phyloP scores from a whole-genome alignment of 1,140 invertebrate genomes.

The Chlorops oryzae region DNA sequence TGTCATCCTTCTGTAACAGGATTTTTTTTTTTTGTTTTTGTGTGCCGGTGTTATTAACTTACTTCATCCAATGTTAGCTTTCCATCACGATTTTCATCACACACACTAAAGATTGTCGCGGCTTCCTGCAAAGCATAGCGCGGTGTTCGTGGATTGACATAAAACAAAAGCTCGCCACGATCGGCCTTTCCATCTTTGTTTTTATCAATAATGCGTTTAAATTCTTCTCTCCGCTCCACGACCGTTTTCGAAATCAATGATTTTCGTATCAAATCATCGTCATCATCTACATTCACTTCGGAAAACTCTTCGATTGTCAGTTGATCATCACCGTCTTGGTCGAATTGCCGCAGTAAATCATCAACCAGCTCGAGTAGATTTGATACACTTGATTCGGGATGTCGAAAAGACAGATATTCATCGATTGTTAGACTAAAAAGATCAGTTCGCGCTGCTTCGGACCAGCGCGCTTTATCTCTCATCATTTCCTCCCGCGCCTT shows the following conservation, averaged over 20 bases:
- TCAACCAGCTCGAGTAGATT: conserved; percentile 68
- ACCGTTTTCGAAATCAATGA: conserved; percentile 51
- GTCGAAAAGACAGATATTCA: conserved; percentile 74
- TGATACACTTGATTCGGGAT: conserved; percentile 73
- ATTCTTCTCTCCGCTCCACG: conserved; percentile 61
- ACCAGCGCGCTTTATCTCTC: conserved; percentile 71
- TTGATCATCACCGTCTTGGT: conserved; percentile 65
- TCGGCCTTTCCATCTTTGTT: conserved; percentile 67
- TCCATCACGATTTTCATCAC: conserved; percentile 64
- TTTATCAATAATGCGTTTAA: conserved; percentile 64
- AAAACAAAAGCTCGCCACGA: conserved; percentile 53
- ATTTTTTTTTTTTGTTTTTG: too few relatives aligned
- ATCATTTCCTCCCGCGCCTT: conserved; percentile 58
- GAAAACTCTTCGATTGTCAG: conserved; percentile 73
- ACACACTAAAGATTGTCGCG: conserved; percentile 60
- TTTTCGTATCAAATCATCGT: conserved; percentile 46
- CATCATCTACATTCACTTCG: conserved; percentile 56
- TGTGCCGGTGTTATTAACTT: too few relatives aligned
- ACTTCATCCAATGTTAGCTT: conserved; percentile 61
- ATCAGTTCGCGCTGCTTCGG: conserved; percentile 67
- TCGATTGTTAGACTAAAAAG: conserved; percentile 67
- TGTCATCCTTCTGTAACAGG: too few relatives aligned
- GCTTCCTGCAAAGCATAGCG: conserved; percentile 70
- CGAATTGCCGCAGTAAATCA: conserved; percentile 69
- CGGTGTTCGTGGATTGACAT: conserved; percentile 72